Percentiles rank a stretch among this genome's conserved stretches.
Conservation (phyloP, 2,888 invertebrate species). For the Coecobrya sp. region DNA sequence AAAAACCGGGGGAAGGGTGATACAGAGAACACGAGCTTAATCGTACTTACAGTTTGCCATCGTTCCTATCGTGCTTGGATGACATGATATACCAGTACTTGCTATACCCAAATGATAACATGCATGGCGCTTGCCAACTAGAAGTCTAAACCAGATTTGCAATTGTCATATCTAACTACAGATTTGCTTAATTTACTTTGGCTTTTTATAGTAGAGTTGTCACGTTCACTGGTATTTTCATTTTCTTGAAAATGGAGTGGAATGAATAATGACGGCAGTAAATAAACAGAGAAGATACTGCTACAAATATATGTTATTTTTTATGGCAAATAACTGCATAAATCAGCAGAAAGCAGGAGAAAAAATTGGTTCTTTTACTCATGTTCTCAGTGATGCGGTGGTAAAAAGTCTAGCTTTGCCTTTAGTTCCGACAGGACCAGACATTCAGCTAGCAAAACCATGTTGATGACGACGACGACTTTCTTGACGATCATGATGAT, state of each 20-base stretch:
- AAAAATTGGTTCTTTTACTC: neutral
- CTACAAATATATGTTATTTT: constrained; percentile 18
- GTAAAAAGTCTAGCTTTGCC: neutral
- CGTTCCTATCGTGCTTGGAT: neutral
- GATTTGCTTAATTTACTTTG: neutral
- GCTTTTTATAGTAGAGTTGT: neutral
- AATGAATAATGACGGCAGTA: constrained; percentile 36
- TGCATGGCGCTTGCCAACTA: neutral
- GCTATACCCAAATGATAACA: neutral
- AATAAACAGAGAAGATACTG: neutral
- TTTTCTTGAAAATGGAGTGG: neutral
- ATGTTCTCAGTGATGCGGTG: neutral
- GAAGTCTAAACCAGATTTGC: neutral
- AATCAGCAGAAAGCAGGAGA: constrained; percentile 29
- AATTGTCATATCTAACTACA: too few species aligned
- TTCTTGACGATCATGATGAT: constrained; percentile 28
- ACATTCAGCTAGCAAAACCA: constrained; percentile 27
- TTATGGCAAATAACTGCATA: constrained; percentile 51
- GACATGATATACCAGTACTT: too few species aligned
- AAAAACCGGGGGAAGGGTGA: neutral
- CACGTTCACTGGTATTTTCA: neutral
- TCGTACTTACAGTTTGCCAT: neutral
- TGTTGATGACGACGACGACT: constrained; percentile 11
- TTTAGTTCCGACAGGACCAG: constrained; percentile 43
- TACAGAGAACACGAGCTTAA: neutral